Evolutionary conservation across 2,888 invertebrate genomes (phyloP), one percentile per base, ranked within the genome.

Genomic region (Epistrophella euchroma): DNA sequence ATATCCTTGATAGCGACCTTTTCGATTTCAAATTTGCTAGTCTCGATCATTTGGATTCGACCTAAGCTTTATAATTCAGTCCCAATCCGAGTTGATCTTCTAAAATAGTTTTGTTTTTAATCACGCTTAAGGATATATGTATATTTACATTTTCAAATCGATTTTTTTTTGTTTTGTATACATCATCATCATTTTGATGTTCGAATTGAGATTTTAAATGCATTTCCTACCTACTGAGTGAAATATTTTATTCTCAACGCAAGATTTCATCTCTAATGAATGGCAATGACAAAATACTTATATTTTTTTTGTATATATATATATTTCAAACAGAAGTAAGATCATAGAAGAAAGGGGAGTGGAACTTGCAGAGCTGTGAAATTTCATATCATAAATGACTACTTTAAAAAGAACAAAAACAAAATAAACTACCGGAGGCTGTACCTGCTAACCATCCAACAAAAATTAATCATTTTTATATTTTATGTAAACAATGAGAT

Each of bases 321-420:
- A 64, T 77, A 72, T 74, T 82, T 75, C 15, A 66, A 74, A 66
- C 86, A 86, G 86, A 86, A 76, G 86, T 82, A 86, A 86, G 45
- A 28, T 52, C 64, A n/a, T 86, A 52, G 78, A 78, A 35, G 66
- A 77, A 64, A 66, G 77, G 45, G 86, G 66, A 77, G 70, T 86
- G 77, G 86, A 86, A 78, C 81, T 86, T 77, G 86, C 86, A 6
- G 86, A 86, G 50, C 82, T 86, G 25, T 86, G 60, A 86, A 64
- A 76, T 72, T 47, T 22, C 70, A 72, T 58, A 77, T 72, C 66
- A 60, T 52, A 40, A 60, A 60, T 17, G 35, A 77, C 13, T 56
- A 71, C 60, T 55, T 35, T 45, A 47, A 7, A 40, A 66, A 17
- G 9, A 45, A 74, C 11, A 1, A 60, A 60, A 6, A 11, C n/a